Conservation (phyloP, 2,888 invertebrate genomes). For the Conus canariensis region DNA sequence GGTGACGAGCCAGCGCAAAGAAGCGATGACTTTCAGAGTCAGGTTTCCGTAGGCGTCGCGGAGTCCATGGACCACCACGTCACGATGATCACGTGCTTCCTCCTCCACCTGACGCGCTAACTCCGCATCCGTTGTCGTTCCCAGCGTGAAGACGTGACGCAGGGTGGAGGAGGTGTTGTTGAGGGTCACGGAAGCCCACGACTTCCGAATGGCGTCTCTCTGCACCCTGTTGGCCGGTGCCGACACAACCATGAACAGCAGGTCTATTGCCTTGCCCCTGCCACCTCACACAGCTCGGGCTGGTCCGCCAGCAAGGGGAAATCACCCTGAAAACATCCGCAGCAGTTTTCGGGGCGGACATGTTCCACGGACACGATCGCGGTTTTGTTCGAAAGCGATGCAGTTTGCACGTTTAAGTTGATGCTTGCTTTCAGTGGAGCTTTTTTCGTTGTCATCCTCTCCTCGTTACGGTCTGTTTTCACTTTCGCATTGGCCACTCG, state of each 20-base stretch:
- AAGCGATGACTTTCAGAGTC: slow-evolving; percentile 55
- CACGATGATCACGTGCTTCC: slow-evolving; percentile 47
- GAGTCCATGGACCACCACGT: slow-evolving; percentile 54
- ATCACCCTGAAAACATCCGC: neutral
- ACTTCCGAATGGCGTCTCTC: slow-evolving; percentile 4
- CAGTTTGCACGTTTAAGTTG: neutral
- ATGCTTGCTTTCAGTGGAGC: neutral
- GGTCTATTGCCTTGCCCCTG: neutral
- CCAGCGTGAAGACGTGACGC: neutral
- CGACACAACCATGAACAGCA: neutral
- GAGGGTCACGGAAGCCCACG: slow-evolving; percentile 9
- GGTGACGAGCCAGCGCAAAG: slow-evolving; percentile 49
- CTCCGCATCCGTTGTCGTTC: neutral
- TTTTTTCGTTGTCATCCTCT: neutral
- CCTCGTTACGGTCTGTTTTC: neutral
- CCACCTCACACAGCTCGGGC: slow-evolving; percentile 8
- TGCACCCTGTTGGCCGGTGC: neutral
- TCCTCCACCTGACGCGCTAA: slow-evolving; percentile 28
- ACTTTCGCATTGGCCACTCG: too few relatives aligned
- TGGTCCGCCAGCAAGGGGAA: slow-evolving; percentile 8
- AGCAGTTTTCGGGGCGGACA: neutral
- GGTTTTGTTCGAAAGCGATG: too few relatives aligned
- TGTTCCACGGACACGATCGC: neutral
- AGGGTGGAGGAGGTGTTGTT: neutral
- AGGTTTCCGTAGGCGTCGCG: slow-evolving; percentile 53